phyloP scores from a whole-genome alignment of 2,888 invertebrate species.

The Stenurella melanura region DNA sequence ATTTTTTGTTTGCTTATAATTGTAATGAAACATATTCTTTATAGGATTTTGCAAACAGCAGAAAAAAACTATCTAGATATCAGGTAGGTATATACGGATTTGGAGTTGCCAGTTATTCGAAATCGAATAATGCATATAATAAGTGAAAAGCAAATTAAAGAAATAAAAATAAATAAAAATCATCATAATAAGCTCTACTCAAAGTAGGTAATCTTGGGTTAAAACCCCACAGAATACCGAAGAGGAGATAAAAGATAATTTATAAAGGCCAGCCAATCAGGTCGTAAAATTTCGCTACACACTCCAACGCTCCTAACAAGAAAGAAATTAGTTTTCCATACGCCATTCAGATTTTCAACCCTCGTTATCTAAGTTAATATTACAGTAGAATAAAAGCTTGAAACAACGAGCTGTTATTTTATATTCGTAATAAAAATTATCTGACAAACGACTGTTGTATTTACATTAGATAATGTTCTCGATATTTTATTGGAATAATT shows the following conservation, averaged over 20 bases:
- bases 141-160: not conserved
- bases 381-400: not conserved
- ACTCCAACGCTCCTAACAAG: not conserved
- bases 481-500: no score
- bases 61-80: no score
- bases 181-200: not conserved
- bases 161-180: slow-evolving; percentile 20
- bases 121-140: no score
- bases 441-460: not conserved
- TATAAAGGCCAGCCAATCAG: not conserved
- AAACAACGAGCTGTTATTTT: not conserved
- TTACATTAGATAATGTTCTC: no score
- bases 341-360: not conserved
- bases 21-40: no score
- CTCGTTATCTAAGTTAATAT: slow-evolving; percentile 4
- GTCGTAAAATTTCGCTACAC: not conserved
- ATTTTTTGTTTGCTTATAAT: no score
- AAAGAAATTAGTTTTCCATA: not conserved
- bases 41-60: no score
- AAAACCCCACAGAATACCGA: not conserved
- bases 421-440: not conserved
- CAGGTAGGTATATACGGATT: no score
- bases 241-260: not conserved
- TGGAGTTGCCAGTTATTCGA: no score
- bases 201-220: not conserved